Conservation (phyloP, 2,797 vertebrate genomes). For the Lacerta agilis region DNA sequence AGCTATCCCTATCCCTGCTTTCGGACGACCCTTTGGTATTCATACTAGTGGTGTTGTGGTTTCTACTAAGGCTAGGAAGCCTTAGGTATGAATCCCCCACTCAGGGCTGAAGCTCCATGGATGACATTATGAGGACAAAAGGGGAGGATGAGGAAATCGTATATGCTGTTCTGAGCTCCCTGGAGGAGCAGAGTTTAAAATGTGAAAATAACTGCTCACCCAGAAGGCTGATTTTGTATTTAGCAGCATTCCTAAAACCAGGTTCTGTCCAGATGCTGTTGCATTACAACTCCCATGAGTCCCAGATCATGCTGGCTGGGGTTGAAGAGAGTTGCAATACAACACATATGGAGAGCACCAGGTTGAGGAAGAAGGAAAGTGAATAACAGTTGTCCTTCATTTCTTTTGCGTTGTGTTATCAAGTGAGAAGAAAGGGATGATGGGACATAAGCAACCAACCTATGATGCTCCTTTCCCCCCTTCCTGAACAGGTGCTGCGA, state of each 20-base stretch:
- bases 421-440: background rate
- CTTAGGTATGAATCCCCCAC: background rate
- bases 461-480: rapidly evolving
- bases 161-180: background rate
- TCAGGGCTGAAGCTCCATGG: background rate
- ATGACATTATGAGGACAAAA: background rate
- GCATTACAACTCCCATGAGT: too few species aligned
- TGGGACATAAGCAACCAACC: rapidly evolving
- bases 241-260: background rate
- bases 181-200: background rate
- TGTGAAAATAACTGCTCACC: background rate
- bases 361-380: too few species aligned
- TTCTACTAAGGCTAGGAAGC: background rate
- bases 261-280: background rate
- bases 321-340: too few species aligned
- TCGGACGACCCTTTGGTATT: background rate
- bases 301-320: too few species aligned
- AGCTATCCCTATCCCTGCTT: background rate
- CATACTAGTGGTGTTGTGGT: background rate
- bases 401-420: background rate
- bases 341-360: too few species aligned
- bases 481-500: constrained; percentile 86
- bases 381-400: background rate
- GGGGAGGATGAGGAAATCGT: too few species aligned
- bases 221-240: too few species aligned